Conservation (phyloP, 2,797 vertebrate genomes). For the Gouania willdenowi region DNA sequence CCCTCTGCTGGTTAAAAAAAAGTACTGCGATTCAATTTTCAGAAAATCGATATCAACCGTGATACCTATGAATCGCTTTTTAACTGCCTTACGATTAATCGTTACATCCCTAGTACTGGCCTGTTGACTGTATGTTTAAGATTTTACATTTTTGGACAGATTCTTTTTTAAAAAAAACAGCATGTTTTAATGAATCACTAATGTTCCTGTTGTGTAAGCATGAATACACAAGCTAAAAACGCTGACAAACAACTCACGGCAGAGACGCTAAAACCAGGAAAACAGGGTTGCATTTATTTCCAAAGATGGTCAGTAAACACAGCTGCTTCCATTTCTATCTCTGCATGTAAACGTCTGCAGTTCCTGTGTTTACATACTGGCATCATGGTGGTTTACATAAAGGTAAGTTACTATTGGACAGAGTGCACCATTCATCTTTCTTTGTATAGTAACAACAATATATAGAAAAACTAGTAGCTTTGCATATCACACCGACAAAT, state of each 20-base stretch:
- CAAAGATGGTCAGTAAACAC: slow-evolving; percentile 62
- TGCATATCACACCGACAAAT: slow-evolving; percentile 62
- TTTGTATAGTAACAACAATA: slow-evolving; percentile 48
- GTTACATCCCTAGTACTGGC: too few species aligned
- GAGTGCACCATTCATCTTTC: slow-evolving; percentile 44
- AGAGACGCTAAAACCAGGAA: slow-evolving; percentile 22
- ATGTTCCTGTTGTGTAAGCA: neutral
- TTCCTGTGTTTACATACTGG: slow-evolving; percentile 24
- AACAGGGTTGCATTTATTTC: slow-evolving; percentile 65
- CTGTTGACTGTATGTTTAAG: too few species aligned
- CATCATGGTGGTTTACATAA: slow-evolving; percentile 41
- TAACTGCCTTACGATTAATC: too few species aligned
- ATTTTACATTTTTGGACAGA: too few species aligned
- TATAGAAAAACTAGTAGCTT: slow-evolving; percentile 53
- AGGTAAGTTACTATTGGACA: slow-evolving; percentile 37
- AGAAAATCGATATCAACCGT: too few species aligned
- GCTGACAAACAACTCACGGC: slow-evolving; percentile 39
- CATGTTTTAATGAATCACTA: too few species aligned
- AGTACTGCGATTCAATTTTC: too few species aligned
- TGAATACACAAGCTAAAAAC: too few species aligned
- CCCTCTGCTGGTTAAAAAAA: too few species aligned
- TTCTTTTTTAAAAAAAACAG: too few species aligned
- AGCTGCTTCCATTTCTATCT: slow-evolving; percentile 55
- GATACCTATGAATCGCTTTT: too few species aligned
- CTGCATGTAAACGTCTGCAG: slow-evolving; percentile 29